phyloP scores from a whole-genome alignment of 2,888 invertebrate species.

The Acutogordius australiensis region DNA sequence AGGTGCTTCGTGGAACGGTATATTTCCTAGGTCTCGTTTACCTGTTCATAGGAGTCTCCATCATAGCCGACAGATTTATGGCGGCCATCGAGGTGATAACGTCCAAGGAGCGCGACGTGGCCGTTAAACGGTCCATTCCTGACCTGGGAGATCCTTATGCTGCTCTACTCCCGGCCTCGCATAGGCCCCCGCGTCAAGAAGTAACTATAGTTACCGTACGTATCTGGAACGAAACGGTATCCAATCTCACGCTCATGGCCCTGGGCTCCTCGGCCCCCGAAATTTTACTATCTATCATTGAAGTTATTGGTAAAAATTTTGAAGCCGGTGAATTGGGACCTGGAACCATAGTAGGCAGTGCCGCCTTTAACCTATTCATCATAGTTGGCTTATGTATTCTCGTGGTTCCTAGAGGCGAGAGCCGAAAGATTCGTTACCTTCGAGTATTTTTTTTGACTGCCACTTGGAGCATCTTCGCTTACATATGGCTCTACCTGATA shows the following conservation, averaged over 20 bases:
- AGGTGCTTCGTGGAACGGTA: constrained; percentile 51
- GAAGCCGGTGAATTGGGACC: constrained; percentile 85
- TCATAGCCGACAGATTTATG: constrained; percentile 95
- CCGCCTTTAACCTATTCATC: constrained; percentile 88
- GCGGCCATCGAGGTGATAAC: constrained; percentile 96
- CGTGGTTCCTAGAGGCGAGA: constrained; percentile 19
- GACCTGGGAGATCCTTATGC: neutral
- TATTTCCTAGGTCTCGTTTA: constrained; percentile 67
- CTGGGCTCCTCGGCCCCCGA: constrained; percentile 92
- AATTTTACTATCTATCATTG: constrained; percentile 80
- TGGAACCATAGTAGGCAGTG: constrained; percentile 88
- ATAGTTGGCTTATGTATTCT: constrained; percentile 73
- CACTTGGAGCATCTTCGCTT: constrained; percentile 86
- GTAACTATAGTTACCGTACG: constrained; percentile 61
- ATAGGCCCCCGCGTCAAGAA: constrained; percentile 25
- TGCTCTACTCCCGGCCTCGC: neutral
- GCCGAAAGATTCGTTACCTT: constrained; percentile 57
- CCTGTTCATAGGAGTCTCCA: constrained; percentile 89
- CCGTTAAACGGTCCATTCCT: constrained; percentile 37
- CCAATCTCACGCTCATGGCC: constrained; percentile 91
- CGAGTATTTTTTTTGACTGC: constrained; percentile 91
- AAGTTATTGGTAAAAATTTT: constrained; percentile 76
- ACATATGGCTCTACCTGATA: constrained; percentile 88
- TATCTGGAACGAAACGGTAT: constrained; percentile 97
- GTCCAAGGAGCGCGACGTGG: constrained; percentile 73